Base-by-base conservation (phyloP, 2,113 vertebrate species). In the Piaya cayana region DNA sequence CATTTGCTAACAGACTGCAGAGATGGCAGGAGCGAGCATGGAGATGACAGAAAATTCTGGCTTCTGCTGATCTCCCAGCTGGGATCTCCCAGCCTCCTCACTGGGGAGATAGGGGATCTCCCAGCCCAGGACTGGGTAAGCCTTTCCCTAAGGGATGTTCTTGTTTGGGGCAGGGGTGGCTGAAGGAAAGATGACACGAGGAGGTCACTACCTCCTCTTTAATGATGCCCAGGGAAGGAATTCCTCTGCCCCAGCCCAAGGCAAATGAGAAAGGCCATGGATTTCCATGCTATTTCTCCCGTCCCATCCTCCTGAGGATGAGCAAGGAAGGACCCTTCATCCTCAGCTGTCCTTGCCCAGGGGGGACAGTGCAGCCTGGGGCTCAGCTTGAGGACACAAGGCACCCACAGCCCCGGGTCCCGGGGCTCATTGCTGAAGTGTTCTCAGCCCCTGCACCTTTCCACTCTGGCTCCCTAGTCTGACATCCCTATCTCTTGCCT, bases 1-100 rank as follows among this genome's bases (percentile, higher is more conserved):
- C 8, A 8, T 90, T 85, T 82, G 77, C 67, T 72, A 39, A 14
- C 39, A 25, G n/a, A 30, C 7, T 52, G 49, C 3, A 9, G 79
- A 53, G 20, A 86, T 0, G 0, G 22, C 36, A 47, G 50, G 27
- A 62, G 49, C 50, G 58, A 82, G 63, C 8, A 26, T 0, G 2
- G 42, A 85, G 50, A 62, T 85, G 78, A 16, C 39, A 85, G 78
- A 16, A 71, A 52, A 58, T 12, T 59, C 34, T 69, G 56, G 13
- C 34, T 74, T 6, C 26, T 70, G 36, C 29, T 78, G 62, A 52
- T 8, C n/a, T n/a, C n/a, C n/a, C n/a, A n/a, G n/a, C n/a, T n/a
- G n/a, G n/a, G n/a, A 12, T 42, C 37, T n/a, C 23, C 23, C 29
- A 45, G 55, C 25, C 45, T 34, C 10, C 26, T 5, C 2, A 2